A percentile compares a stretch with the other conserved stretches of the same genome.
These are phyloP conservation scores for Rotaria sp. DNA, from an alignment of 2,888 invertebrate genomes.

Conservation along the genomic window DNA sequence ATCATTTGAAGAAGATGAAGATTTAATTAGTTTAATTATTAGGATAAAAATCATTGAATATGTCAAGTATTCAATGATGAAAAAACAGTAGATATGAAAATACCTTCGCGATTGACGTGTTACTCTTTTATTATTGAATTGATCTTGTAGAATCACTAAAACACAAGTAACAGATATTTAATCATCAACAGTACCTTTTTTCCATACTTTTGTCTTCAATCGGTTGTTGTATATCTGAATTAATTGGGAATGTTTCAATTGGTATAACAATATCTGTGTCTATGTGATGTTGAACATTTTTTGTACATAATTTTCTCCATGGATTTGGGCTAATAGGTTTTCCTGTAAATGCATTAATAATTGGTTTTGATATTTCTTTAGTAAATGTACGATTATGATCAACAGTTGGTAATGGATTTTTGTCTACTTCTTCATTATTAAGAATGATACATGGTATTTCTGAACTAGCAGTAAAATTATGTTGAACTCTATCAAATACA, in stretches of 20 bases:
- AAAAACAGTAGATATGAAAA: no score
- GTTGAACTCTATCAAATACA: neutral
- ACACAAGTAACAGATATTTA: neutral
- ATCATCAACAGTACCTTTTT: neutral
- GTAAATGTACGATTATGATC: neutral
- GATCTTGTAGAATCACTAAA: neutral
- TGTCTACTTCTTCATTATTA: neutral
- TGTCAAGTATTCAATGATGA: no score
- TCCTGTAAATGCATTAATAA: neutral
- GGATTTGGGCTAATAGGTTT: neutral
- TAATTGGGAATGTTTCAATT: neutral
- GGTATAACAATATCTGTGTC: neutral
- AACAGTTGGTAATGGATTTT: neutral
- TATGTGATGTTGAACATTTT: neutral
- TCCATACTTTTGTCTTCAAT: neutral
- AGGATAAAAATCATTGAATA: no score
- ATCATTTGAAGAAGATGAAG: no score
- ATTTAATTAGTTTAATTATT: no score
- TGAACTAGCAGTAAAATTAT: slow-evolving; percentile 17
- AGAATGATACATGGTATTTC: neutral
- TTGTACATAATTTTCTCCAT: neutral
- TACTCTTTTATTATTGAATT: neutral
- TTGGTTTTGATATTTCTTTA: neutral
- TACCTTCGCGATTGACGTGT: neutral
- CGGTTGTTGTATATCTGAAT: neutral